These are phyloP conservation scores for Otis tarda DNA, from an alignment of 2,113 vertebrate species.

Conservation along the genomic window DNA sequence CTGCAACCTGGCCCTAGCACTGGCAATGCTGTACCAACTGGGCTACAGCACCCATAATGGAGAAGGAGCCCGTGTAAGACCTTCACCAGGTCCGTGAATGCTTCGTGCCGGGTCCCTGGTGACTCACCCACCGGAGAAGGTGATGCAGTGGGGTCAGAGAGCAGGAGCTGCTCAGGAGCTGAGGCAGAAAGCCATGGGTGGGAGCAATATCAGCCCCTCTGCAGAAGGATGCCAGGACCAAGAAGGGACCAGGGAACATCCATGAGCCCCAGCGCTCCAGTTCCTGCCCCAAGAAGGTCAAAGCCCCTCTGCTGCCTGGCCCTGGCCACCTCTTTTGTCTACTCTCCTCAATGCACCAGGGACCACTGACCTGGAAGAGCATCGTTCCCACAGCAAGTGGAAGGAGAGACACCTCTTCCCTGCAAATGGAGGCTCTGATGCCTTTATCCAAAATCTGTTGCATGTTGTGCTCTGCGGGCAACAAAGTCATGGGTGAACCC, in stretches of 20 bases:
- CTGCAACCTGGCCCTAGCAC: too few relatives aligned
- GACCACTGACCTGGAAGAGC: background rate
- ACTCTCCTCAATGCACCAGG: background rate
- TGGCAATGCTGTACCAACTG: too few relatives aligned
- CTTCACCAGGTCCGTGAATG: background rate
- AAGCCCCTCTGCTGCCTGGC: accelerated
- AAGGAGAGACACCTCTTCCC: background rate
- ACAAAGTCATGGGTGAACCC: background rate
- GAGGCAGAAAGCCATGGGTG: background rate
- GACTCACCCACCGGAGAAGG: background rate
- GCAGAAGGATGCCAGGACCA: too few relatives aligned
- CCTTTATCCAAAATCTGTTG: accelerated
- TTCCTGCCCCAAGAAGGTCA: background rate
- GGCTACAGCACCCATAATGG: background rate
- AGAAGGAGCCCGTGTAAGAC: background rate
- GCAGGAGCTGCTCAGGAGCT: background rate
- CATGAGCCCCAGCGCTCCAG: background rate
- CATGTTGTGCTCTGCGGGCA: too few relatives aligned
- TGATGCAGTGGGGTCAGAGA: background rate
- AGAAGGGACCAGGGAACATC: background rate
- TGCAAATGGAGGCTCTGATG: background rate
- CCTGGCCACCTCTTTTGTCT: accelerated
- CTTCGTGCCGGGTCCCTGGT: background rate
- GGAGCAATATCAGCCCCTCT: background rate
- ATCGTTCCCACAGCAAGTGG: background rate